Evolutionary conservation across 2,113 vertebrate genomes (phyloP).

Genomic region (Podocnemis expansa): DNA sequence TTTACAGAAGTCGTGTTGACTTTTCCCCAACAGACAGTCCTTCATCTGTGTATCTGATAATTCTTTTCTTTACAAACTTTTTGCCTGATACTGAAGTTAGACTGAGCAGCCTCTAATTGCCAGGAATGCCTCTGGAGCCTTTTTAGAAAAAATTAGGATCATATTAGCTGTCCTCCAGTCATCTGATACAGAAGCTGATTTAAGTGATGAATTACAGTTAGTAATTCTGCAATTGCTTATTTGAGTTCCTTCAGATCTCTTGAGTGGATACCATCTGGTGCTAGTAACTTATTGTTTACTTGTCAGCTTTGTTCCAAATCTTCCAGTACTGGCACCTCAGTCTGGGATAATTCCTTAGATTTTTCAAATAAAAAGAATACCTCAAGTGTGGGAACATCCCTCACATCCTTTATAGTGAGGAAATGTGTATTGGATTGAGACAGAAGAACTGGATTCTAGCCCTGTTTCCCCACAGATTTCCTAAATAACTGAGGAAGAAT

Average conservation of each 20-base stretch:
- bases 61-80: neutral
- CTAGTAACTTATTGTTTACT: neutral
- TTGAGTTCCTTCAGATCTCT: neutral
- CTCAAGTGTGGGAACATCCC: neutral
- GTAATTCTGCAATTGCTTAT: neutral
- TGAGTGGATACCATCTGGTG: neutral
- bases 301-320: neutral
- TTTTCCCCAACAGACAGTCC: neutral
- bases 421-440: neutral
- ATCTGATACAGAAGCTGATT: neutral
- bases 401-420: neutral
- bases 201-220: neutral
- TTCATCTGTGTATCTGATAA: neutral
- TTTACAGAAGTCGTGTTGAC: neutral
- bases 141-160: neutral
- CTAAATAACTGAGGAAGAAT: neutral
- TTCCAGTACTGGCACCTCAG: neutral
- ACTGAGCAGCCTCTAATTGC: neutral
- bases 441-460: neutral
- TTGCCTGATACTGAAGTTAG: neutral
- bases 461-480: neutral
- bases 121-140: neutral
- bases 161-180: neutral
- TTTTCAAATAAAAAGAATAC: neutral
- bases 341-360: neutral